These are phyloP conservation scores for Ichneumon xanthorius DNA, from an alignment of 2,888 invertebrate genomes.

Conservation along the genomic window DNA sequence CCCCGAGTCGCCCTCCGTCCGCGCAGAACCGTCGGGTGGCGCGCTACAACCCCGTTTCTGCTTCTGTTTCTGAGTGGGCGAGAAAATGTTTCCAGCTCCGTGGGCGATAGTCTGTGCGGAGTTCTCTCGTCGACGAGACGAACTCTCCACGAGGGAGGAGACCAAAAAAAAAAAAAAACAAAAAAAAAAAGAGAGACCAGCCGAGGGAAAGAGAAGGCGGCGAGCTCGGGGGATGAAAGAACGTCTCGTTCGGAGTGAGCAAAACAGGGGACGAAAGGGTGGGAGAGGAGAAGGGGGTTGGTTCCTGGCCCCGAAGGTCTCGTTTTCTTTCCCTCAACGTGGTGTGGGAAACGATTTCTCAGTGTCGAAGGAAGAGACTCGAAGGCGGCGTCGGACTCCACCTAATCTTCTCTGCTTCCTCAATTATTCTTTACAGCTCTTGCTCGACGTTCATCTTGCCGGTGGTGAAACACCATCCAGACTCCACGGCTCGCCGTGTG, in stretches of 20 bases:
- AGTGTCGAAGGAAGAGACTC: conserved; percentile 59
- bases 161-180: background rate
- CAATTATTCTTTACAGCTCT: conserved; percentile 62
- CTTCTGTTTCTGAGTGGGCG: conserved; percentile 19
- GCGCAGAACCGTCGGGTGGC: too few relatives aligned
- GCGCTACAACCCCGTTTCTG: background rate
- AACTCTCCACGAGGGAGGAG: background rate
- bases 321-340: conserved; percentile 53
- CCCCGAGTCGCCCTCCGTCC: conserved; percentile 8
- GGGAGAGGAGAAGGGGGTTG: background rate
- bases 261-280: conserved; percentile 41
- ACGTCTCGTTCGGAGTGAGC: conserved; percentile 34
- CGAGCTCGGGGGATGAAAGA: conserved; percentile 21
- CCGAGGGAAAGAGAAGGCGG: background rate
- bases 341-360: conserved; percentile 63
- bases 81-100: conserved; percentile 42
- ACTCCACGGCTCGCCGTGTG: background rate
- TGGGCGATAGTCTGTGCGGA: conserved; percentile 1
- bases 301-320: conserved; percentile 42
- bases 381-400: conserved; percentile 38
- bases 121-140: background rate
- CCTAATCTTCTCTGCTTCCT: conserved; percentile 61
- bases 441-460: conserved; percentile 45
- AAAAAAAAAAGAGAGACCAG: background rate
- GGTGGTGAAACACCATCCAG: conserved; percentile 12